Evolutionary conservation across 2,113 vertebrate genomes (phyloP).

Genomic region (Benitochromis conjunctus): DNA sequence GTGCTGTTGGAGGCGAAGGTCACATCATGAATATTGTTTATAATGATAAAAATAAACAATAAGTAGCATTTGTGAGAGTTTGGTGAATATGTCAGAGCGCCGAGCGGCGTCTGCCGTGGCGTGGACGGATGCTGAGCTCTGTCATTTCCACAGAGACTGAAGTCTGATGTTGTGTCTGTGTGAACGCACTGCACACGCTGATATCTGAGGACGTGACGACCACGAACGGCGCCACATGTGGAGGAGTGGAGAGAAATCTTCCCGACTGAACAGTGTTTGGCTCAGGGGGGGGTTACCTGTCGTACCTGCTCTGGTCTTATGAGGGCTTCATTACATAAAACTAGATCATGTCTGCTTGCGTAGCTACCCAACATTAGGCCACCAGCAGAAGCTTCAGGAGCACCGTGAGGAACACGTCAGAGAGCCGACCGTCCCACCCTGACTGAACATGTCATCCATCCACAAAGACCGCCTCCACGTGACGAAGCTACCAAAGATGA

Average conservation of each 20-base stretch:
- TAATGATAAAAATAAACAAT: neutral
- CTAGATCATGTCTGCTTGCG: neutral
- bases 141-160: too few relatives aligned
- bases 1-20: neutral
- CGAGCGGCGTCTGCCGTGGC: neutral
- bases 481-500: neutral
- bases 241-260: neutral
- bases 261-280: neutral
- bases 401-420: neutral
- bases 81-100: neutral
- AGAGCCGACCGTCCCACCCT: neutral
- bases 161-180: neutral
- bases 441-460: neutral
- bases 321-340: neutral
- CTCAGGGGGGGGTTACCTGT: neutral
- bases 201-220: neutral
- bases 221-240: neutral
- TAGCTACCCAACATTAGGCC: neutral
- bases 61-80: neutral
- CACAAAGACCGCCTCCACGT: neutral
- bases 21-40: neutral
- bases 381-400: neutral
- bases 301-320: accelerated
- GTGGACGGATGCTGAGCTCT: too few relatives aligned
- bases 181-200: neutral